Conservation (phyloP, 2,888 invertebrate genomes). For the Aquatica leii region DNA sequence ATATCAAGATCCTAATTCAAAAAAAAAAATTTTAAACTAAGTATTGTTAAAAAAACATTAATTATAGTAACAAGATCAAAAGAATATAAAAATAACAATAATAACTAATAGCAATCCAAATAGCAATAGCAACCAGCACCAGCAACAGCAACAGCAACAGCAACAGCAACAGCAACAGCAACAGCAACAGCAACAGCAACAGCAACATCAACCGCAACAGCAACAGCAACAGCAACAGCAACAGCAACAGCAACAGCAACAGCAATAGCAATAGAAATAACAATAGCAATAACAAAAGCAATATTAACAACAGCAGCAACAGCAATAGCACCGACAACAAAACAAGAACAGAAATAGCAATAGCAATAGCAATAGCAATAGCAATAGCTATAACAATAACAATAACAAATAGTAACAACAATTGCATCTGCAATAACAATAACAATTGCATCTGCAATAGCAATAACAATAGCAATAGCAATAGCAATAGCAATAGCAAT, state of each 20-base stretch:
- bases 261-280: background rate
- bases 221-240: constrained; percentile 5
- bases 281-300: background rate
- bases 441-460: background rate
- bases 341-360: background rate
- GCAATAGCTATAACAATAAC: background rate
- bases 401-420: background rate
- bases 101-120: too few species aligned
- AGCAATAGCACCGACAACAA: background rate
- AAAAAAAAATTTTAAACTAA: too few species aligned
- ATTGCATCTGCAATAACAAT: background rate
- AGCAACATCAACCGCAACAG: background rate
- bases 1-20: too few species aligned
- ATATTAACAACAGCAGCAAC: background rate
- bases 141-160: constrained; percentile 3
- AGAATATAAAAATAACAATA: too few species aligned
- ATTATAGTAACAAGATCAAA: too few species aligned
- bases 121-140: too few species aligned
- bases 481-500: constrained; percentile 1
- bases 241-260: constrained; percentile 8
- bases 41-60: too few species aligned
- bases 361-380: background rate
- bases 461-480: background rate
- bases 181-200: constrained; percentile 8
- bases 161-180: constrained; percentile 8